Percentiles rank a stretch among this genome's conserved stretches.
phyloP scores from a whole-genome alignment of 2,888 invertebrate species.

The Pogonocherus hispidulus region DNA sequence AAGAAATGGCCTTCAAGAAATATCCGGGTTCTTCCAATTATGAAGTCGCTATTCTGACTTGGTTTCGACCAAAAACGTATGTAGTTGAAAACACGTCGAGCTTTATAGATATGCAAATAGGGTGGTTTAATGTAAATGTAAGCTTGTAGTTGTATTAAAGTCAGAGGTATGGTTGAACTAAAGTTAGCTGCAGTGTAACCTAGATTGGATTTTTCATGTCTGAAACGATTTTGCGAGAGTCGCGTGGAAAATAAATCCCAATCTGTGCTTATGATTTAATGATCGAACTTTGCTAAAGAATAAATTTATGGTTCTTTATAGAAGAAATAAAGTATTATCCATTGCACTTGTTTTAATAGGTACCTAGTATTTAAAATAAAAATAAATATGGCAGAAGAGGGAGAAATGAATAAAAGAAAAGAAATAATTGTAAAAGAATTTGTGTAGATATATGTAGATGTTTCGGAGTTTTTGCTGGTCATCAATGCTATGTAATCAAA shows the following conservation, averaged over 20 bases:
- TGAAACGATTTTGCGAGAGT: slow-evolving; percentile 16
- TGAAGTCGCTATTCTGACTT: too few species aligned
- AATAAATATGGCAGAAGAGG: too few species aligned
- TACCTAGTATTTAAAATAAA: too few species aligned
- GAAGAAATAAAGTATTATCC: too few species aligned
- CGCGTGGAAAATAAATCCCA: slow-evolving; percentile 39
- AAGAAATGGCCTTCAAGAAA: too few species aligned
- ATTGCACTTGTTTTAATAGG: too few species aligned
- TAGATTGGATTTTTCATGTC: slow-evolving; percentile 21
- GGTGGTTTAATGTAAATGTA: slow-evolving; percentile 19
- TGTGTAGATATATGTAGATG: too few species aligned
- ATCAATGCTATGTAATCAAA: too few species aligned
- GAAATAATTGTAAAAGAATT: too few species aligned
- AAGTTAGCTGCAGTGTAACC: slow-evolving; percentile 19
- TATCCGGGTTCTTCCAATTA: too few species aligned
- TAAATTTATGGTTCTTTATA: slow-evolving; percentile 17
- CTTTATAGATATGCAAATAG: slow-evolving; percentile 13
- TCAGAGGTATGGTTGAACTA: slow-evolving; percentile 9
- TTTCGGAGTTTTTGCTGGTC: too few species aligned
- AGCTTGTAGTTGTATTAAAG: slow-evolving; percentile 4
- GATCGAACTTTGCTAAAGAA: slow-evolving; percentile 33
- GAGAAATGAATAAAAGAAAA: too few species aligned
- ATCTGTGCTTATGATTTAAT: slow-evolving; percentile 42
- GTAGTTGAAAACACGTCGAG: slow-evolving; percentile 1
- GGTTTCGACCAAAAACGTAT: not conserved